Evolutionary conservation across 2,113 vertebrate species (phyloP).

Genomic region (Regulus satrapa): DNA sequence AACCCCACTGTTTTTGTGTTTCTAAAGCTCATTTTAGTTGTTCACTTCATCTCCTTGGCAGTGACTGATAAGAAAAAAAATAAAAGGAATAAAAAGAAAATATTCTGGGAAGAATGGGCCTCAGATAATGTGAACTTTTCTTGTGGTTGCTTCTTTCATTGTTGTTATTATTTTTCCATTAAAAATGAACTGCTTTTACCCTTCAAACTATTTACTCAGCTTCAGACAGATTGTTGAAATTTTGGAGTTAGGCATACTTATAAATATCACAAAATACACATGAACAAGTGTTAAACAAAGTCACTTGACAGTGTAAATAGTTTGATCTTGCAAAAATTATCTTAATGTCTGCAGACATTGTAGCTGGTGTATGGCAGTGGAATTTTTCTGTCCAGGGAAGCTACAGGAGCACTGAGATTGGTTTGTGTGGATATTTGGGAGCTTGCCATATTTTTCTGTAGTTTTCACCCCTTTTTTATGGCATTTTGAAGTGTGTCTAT

Average conservation of each 20-base stretch:
- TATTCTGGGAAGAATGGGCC: not conserved
- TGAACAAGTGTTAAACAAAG: not conserved
- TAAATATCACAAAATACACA: not conserved
- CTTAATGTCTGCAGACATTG: not conserved
- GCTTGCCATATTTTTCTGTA: not conserved
- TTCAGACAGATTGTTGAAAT: slow-evolving; percentile 1
- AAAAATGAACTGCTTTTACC: slow-evolving; percentile 8
- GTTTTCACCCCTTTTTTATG: not conserved
- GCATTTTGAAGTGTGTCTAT: not conserved
- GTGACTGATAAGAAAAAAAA: not conserved
- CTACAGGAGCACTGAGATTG: not conserved
- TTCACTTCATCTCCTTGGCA: slow-evolving; percentile 15
- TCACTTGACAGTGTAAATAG: not conserved
- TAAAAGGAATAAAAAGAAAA: not conserved
- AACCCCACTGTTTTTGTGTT: not conserved
- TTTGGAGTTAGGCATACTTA: not conserved
- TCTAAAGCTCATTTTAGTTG: not conserved
- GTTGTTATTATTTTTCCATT: slow-evolving; percentile 11
- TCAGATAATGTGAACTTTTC: slow-evolving; percentile 10
- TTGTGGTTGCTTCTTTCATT: slow-evolving; percentile 1
- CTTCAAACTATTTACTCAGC: slow-evolving; percentile 12
- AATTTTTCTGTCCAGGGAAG: not conserved
- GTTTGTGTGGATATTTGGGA: not conserved
- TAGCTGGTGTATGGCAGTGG: not conserved
- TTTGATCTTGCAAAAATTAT: not conserved